Conservation (phyloP, 2,113 vertebrate species). For the Oncorhynchus keta region DNA sequence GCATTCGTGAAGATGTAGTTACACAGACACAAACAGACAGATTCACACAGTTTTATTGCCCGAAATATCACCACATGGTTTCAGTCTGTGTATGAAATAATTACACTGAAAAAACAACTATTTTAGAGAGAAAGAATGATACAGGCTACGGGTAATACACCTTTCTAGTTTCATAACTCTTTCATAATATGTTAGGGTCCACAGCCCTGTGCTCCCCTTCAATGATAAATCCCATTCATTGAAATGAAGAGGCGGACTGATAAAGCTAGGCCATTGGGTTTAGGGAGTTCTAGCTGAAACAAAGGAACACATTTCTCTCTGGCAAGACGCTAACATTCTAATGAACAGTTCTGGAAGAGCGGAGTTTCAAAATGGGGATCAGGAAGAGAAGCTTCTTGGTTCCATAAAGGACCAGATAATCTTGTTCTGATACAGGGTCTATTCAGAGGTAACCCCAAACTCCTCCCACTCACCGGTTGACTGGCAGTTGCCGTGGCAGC, state of each 20-base stretch:
- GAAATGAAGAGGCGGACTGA: no score
- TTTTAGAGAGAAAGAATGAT: not conserved
- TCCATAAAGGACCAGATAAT: no score
- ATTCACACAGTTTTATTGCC: not conserved
- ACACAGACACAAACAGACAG: not conserved
- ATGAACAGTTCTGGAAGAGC: slow-evolving; percentile 11
- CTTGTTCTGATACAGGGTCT: no score
- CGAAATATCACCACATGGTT: not conserved
- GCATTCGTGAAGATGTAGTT: not conserved
- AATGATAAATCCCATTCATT: no score
- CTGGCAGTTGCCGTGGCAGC: slow-evolving; percentile 63
- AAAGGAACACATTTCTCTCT: slow-evolving; percentile 13
- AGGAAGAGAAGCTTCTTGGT: not conserved
- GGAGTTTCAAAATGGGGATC: not conserved
- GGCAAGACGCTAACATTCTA: not conserved
- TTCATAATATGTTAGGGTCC: no score
- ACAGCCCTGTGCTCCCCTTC: no score
- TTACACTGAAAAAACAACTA: no score
- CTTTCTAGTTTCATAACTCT: no score
- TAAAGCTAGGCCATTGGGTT: slow-evolving; percentile 31
- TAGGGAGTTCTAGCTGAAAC: not conserved
- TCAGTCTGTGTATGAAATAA: no score
- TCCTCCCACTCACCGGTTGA: slow-evolving; percentile 60
- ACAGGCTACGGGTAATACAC: no score
- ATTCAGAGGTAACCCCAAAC: no score